Evolutionary conservation across 2,888 invertebrate genomes (phyloP).

Genomic region (Agonopterix heracliana): DNA sequence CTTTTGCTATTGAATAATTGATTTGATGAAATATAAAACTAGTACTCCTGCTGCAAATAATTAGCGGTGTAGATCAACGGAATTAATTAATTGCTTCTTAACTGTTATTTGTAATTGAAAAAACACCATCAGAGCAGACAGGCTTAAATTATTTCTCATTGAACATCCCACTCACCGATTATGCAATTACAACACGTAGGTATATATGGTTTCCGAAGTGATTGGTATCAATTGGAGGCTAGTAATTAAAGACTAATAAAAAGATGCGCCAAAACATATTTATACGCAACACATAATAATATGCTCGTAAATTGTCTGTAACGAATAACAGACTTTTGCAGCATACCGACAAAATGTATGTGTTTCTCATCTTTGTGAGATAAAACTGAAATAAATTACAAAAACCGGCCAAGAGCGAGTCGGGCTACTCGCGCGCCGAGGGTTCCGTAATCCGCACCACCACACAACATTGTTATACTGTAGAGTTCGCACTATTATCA

Average conservation of each 20-base stretch:
- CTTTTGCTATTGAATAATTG: too few species aligned
- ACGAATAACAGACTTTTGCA: conserved; percentile 9
- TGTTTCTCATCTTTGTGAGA: too few species aligned
- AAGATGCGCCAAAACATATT: conserved; percentile 9
- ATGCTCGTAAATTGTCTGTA: conserved; percentile 10
- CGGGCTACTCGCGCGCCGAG: too few species aligned
- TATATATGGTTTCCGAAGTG: conserved; percentile 21
- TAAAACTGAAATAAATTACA: background rate
- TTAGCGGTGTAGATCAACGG: conserved; percentile 6
- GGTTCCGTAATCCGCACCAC: too few species aligned
- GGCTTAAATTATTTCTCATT: conserved; percentile 25
- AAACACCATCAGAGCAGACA: conserved; percentile 24
- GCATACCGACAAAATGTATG: background rate
- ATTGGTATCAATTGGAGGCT: conserved; percentile 17
- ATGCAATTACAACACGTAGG: conserved; percentile 23
- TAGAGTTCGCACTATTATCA: too few species aligned
- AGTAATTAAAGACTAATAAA: conserved; percentile 13
- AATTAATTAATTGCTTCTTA: conserved; percentile 15
- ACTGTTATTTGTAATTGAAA: conserved; percentile 38
- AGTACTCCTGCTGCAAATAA: too few species aligned
- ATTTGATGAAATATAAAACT: too few species aligned
- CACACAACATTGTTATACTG: too few species aligned
- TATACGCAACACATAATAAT: conserved; percentile 11
- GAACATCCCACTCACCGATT: conserved; percentile 29
- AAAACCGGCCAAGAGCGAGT: too few species aligned